These are phyloP conservation scores for Leptobrachium leishanense DNA, from an alignment of 2,113 vertebrate species.

Conservation along the genomic window DNA sequence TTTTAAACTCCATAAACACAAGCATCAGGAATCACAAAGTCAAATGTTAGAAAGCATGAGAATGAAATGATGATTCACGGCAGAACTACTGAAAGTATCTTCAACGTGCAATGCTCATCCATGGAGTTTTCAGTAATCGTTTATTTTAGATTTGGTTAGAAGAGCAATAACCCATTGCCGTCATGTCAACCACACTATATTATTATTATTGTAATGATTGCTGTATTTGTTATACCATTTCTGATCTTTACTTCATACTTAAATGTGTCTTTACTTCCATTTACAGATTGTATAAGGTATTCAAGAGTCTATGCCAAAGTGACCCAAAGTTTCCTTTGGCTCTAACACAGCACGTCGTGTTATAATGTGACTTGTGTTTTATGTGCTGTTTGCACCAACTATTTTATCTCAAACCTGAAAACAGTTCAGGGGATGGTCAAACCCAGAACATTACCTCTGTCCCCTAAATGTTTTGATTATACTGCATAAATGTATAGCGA, in stretches of 20 bases:
- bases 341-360: too few relatives aligned
- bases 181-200: neutral
- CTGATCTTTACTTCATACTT: too few relatives aligned
- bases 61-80: conserved; percentile 20
- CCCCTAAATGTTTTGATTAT: too few relatives aligned
- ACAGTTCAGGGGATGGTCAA: too few relatives aligned
- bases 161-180: neutral
- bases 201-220: neutral
- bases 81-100: neutral
- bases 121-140: neutral
- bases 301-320: neutral
- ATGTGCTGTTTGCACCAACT: too few relatives aligned
- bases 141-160: neutral
- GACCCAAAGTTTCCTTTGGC: too few relatives aligned
- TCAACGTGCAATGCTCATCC: neutral
- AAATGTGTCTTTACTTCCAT: neutral
- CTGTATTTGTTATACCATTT: neutral
- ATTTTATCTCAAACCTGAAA: too few relatives aligned
- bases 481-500: too few relatives aligned
- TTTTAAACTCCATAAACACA: conserved; percentile 12
- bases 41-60: conserved; percentile 19
- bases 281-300: neutral
- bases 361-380: too few relatives aligned
- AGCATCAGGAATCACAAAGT: conserved; percentile 26
- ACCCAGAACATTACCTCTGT: too few relatives aligned